These are phyloP conservation scores for Corythoichthys intestinalis DNA, from an alignment of 2,113 vertebrate species.

Conservation along the genomic window DNA sequence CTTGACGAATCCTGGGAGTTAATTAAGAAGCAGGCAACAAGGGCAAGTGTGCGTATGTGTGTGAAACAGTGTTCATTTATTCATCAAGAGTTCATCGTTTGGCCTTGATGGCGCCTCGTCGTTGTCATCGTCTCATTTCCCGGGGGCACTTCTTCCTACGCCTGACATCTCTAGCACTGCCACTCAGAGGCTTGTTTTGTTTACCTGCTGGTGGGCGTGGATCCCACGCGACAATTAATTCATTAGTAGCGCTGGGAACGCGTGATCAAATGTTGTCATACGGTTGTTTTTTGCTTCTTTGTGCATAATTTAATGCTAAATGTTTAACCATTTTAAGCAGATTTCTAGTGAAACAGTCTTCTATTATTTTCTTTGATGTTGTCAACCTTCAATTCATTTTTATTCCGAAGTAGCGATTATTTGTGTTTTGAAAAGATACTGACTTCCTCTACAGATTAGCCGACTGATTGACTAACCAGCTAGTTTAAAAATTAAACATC, in stretches of 20 bases:
- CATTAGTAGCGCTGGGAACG: background rate
- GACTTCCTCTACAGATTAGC: too few species aligned
- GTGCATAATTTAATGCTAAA: background rate
- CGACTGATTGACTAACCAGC: too few species aligned
- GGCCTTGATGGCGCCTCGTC: slow-evolving; percentile 25
- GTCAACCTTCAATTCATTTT: too few species aligned
- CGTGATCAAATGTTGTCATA: background rate
- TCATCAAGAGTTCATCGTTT: slow-evolving; percentile 32
- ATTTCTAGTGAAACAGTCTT: background rate
- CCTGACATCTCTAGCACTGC: background rate
- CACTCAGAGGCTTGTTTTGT: background rate
- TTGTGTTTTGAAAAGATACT: too few species aligned
- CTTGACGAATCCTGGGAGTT: slow-evolving; percentile 44
- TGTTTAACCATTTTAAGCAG: background rate
- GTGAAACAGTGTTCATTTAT: slow-evolving; percentile 40
- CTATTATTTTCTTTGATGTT: background rate
- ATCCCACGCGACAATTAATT: background rate
- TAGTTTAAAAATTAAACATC: too few species aligned
- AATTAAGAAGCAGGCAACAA: slow-evolving; percentile 46
- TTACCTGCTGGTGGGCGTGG: background rate
- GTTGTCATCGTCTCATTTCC: background rate
- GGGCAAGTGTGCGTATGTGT: slow-evolving; percentile 34
- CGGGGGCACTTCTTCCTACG: background rate
- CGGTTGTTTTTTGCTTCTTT: background rate
- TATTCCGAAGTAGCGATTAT: too few species aligned